Conservation (phyloP, 1,140 invertebrate species). For the Megalonaias nervosa region DNA sequence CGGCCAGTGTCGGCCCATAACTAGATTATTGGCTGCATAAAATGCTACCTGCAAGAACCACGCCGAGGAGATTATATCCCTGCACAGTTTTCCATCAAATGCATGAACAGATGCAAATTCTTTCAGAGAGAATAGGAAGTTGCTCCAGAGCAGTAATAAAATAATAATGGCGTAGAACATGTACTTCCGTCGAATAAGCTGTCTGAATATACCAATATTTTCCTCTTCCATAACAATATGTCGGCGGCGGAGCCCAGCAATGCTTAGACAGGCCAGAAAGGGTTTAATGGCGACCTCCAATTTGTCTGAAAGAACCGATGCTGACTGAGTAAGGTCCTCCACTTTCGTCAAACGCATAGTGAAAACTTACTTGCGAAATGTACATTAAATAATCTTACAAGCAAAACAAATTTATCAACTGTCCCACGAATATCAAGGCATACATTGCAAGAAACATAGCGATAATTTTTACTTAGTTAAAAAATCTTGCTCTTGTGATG, state of each 20-base stretch:
- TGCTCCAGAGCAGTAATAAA: background rate
- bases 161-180: slow-evolving; percentile 6
- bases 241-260: slow-evolving; percentile 22
- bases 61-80: slow-evolving; percentile 18
- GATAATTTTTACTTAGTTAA: too few species aligned
- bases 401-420: too few species aligned
- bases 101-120: slow-evolving; percentile 9
- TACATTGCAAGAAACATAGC: too few species aligned
- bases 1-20: slow-evolving; percentile 9
- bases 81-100: slow-evolving; percentile 16
- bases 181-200: background rate
- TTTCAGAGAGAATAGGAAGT: slow-evolving; percentile 26
- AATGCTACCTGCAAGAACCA: slow-evolving; percentile 27
- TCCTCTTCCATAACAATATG: too few species aligned
- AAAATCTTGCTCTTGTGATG: too few species aligned
- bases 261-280: slow-evolving; percentile 17
- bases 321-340: too few species aligned
- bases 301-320: background rate
- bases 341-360: too few species aligned
- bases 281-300: slow-evolving; percentile 5
- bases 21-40: slow-evolving; percentile 9
- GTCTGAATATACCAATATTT: background rate
- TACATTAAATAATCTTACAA: too few species aligned
- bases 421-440: too few species aligned
- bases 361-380: too few species aligned